phyloP scores from a whole-genome alignment of 2,888 invertebrate species.

The Thumatha senex region DNA sequence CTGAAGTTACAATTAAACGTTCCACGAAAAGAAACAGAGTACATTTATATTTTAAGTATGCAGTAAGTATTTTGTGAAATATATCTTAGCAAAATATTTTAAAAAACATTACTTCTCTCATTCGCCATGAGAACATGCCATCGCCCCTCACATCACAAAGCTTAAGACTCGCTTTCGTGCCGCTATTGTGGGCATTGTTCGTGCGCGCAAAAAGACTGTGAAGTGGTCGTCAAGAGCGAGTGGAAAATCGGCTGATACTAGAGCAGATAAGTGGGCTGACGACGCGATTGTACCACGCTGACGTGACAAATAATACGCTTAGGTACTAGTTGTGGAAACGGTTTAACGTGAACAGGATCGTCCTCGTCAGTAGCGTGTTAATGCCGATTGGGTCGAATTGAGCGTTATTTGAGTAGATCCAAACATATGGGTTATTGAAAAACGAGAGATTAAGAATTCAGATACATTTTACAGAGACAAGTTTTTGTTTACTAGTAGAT shows the following conservation, averaged over 20 bases:
- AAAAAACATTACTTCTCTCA: not conserved
- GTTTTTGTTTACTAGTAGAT: no score
- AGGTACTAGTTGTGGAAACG: not conserved
- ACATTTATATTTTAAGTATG: no score
- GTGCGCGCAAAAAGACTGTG: slow-evolving; percentile 37
- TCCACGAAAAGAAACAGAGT: no score
- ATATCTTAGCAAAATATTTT: not conserved
- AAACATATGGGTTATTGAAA: no score
- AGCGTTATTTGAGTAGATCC: no score
- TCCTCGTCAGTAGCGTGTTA: not conserved
- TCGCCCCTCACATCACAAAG: slow-evolving; percentile 1
- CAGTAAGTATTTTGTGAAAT: no score
- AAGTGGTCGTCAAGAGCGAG: slow-evolving; percentile 39
- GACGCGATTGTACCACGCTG: slow-evolving; percentile 9
- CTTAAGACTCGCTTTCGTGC: slow-evolving; percentile 29
- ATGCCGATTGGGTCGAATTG: no score
- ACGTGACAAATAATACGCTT: slow-evolving; percentile 3
- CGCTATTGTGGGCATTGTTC: slow-evolving; percentile 37
- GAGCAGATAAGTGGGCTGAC: slow-evolving; percentile 32
- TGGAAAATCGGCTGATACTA: slow-evolving; percentile 47
- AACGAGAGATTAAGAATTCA: no score
- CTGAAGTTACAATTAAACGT: no score
- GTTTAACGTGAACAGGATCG: not conserved
- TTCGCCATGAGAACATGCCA: slow-evolving; percentile 16
- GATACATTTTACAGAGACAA: no score